Base-by-base conservation (phyloP, 1,140 invertebrate species). In the Copidosoma floridanum region DNA sequence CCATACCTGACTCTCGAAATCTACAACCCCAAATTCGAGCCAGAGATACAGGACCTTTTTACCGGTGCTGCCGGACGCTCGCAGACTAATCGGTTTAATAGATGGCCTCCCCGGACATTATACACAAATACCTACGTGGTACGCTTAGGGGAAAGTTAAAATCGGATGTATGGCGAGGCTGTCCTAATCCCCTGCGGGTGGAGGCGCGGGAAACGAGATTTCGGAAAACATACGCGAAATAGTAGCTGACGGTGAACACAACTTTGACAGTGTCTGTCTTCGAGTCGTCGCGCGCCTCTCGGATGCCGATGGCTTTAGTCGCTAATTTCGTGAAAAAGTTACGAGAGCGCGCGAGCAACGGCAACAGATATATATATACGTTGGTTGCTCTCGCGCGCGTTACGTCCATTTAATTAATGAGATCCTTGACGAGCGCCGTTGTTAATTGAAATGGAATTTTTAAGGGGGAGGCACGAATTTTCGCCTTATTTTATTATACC, bases 101-200 rank as follows among this genome's bases (percentile, higher is more conserved):
- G 72, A 56, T 59, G 66, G 53, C 47, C 54, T 57, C 58, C 59
- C 57, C 53, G 27, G 52, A 54, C 63, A 51, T n/a, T n/a, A n/a
- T n/a, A n/a, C n/a, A n/a, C n/a, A n/a, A n/a, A n/a, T n/a, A n/a
- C n/a, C n/a, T n/a, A n/a, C n/a, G n/a, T n/a, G n/a, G n/a, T n/a
- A n/a, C n/a, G n/a, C n/a, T n/a, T n/a, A n/a, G n/a, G n/a, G n/a
- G 65, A 76, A 75, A 77, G 73, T 78, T 78, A 68, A 75, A 77
- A 79, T 72, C 70, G 68, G 67, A 69, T 68, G 58, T 63, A 61
- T 61, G 61, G 64, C 55, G 65, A 37, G 57, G 72, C 14, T 68
- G 64, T 55, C 66, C 74, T 76, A 77, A 80, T 79, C 73, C 71
- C 69, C 72, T 78, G 69, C 68, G 65, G 67, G 69, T 74, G 72